Evolutionary conservation across 2,888 invertebrate genomes (phyloP).

Genomic region (Rotaria socialis): DNA sequence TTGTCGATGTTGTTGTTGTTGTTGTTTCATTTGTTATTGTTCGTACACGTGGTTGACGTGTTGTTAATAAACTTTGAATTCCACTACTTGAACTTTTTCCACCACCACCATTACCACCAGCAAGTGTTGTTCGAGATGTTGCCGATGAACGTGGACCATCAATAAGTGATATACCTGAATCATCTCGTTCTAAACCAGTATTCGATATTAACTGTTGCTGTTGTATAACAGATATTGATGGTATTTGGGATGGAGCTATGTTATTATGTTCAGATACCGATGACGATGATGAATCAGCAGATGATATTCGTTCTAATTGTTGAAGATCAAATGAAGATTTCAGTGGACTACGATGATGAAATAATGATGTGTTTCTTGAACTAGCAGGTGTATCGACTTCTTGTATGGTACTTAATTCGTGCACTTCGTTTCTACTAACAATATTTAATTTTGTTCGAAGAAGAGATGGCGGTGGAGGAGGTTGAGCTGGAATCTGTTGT

Average conservation of each 20-base stretch:
- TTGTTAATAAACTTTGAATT: conserved; percentile 27
- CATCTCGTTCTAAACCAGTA: conserved; percentile 27
- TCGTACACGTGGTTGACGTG: conserved; percentile 17
- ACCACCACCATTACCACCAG: conserved; percentile 6
- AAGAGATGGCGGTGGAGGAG: background rate
- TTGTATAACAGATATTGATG: background rate
- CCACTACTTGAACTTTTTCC: conserved; percentile 36
- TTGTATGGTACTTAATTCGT: conserved; percentile 52
- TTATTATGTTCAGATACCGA: background rate
- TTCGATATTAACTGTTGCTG: background rate
- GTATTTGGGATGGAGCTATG: background rate
- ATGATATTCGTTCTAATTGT: conserved; percentile 32
- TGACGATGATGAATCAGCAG: conserved; percentile 27
- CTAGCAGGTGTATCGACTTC: conserved; percentile 52
- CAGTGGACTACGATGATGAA: conserved; percentile 17
- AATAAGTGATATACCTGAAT: conserved; percentile 22
- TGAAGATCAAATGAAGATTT: conserved; percentile 20
- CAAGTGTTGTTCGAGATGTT: conserved; percentile 20
- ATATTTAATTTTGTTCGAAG: background rate
- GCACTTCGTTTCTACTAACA: conserved; percentile 39
- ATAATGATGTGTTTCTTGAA: conserved; percentile 39
- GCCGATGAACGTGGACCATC: conserved; percentile 27
- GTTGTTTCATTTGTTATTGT: conserved; percentile 31
- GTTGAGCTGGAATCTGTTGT: background rate
- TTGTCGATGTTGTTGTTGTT: background rate